phyloP scores from a whole-genome alignment of 2,888 invertebrate species.

The Rhimphoctona megacephalus region DNA sequence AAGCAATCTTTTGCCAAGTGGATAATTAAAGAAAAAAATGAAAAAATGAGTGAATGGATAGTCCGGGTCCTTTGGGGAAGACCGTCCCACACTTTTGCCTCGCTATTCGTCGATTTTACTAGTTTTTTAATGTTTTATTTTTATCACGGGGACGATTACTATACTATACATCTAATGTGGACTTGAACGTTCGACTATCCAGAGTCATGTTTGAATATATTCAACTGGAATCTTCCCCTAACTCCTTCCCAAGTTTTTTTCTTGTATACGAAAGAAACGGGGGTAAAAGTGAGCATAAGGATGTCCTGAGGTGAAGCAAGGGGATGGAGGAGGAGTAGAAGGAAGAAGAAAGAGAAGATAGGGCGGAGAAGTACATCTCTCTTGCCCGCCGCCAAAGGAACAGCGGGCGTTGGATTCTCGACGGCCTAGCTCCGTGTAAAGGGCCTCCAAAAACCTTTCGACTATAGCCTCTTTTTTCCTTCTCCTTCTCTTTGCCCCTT shows the following conservation, averaged over 20 bases:
- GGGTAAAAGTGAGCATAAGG: conserved; percentile 49
- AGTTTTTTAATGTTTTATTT: conserved; percentile 28
- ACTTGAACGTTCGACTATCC: conserved; percentile 39
- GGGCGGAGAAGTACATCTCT: conserved; percentile 65
- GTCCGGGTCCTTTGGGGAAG: conserved; percentile 61
- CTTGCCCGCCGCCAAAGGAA: conserved; percentile 67
- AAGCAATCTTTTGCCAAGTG: neutral
- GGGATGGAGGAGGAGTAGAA: conserved; percentile 10
- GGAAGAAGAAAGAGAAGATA: conserved; percentile 36
- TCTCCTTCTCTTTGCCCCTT: conserved; percentile 10
- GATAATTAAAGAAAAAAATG: conserved; percentile 15
- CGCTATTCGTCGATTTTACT: conserved; percentile 22
- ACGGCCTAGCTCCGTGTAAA: conserved; percentile 52
- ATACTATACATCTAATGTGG: conserved; percentile 24
- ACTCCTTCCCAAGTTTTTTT: conserved; percentile 51
- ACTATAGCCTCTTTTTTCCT: conserved; percentile 3
- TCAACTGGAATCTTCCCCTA: conserved; percentile 51
- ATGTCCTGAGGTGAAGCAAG: neutral
- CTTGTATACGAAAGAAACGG: conserved; percentile 46
- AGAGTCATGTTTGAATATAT: conserved; percentile 60
- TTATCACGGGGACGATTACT: conserved; percentile 47
- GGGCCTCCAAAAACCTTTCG: conserved; percentile 45
- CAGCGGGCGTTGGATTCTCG: conserved; percentile 60
- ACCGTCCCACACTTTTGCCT: conserved; percentile 50
- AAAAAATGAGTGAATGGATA: conserved; percentile 34